Evolutionary conservation across 2,888 invertebrate genomes (phyloP), one percentile per base, ranked within the genome.

Genomic region (Sicus ferrugineus): DNA sequence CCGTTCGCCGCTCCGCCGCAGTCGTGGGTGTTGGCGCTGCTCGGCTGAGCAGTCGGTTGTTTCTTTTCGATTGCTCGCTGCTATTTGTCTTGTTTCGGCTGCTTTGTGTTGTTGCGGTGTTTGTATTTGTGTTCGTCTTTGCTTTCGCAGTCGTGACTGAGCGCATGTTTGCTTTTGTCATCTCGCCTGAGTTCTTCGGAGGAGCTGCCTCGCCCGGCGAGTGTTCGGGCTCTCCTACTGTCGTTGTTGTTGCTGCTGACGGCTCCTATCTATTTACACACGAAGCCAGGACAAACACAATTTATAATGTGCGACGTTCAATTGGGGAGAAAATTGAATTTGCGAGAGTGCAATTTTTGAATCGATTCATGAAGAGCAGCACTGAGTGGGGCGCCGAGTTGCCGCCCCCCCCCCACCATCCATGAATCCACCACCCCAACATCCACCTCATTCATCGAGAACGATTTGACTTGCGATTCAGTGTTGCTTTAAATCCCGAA

Each of bases 241-340:
- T 65, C 38, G 31, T 48, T 54, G 50, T 58, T 62, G 23, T 56
- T 23, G 30, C 42, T 34, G 69, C 66, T 62, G n/a, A 31, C 67
- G 56, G 69, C 65, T 71, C 67, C 67, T 70, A 70, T 74, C 71
- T 75, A 76, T 76, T 76, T 76, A 72, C 74, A 72, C 75, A 77
- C 75, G 75, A 74, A 73, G 52, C 73, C 73, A 56, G 73, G 75
- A 73, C 75, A 76, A 77, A 77, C 70, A 77, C 74, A 74, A 77
- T 76, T 75, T 75, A 74, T 77, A 77, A 77, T 76, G 79, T 77
- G 77, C 77, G 75, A 71, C 74, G 75, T 76, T 77, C 75, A 77
- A 80, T 80, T 80, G 77, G 73, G 75, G 71, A 78, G 77, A 79
- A 80, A 80, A 79, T 80, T 77, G 75, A 80, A 78, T 79, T 80